phyloP scores from a whole-genome alignment of 2,113 vertebrate species.

The Ondatra zibethicus region DNA sequence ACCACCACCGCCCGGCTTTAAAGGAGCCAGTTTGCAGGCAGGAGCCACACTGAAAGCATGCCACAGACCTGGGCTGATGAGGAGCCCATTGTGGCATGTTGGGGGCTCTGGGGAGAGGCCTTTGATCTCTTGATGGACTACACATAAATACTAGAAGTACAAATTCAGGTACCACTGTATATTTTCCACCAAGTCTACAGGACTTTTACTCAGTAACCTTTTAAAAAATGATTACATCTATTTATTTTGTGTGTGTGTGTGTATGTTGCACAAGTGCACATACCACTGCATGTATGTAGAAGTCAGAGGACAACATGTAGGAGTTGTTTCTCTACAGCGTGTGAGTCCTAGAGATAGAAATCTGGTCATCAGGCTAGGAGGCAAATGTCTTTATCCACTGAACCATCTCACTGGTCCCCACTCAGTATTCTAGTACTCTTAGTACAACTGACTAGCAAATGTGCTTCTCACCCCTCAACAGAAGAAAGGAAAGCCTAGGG shows the following conservation, averaged over 20 bases:
- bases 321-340: neutral
- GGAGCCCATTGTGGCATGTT: slow-evolving; percentile 14
- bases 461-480: neutral
- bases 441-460: neutral
- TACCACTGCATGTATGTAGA: neutral
- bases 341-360: neutral
- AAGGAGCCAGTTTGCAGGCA: slow-evolving; percentile 20
- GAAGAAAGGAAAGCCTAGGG: slow-evolving; percentile 7
- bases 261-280: neutral
- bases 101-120: too few species aligned
- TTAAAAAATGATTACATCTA: neutral
- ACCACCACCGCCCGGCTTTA: too few species aligned
- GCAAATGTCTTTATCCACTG: neutral
- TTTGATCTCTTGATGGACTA: slow-evolving; percentile 43
- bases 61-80: slow-evolving; percentile 58
- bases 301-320: neutral
- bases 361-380: neutral
- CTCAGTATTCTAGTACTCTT: neutral
- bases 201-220: neutral
- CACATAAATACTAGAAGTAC: neutral
- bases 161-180: neutral
- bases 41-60: slow-evolving; percentile 55
- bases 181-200: slow-evolving; percentile 40
- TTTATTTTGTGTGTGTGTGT: neutral
- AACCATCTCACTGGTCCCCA: neutral